A percentile compares a stretch with the other conserved stretches of the same genome.
These are phyloP conservation scores for Neosilurus hyrtlii DNA, from an alignment of 2,797 vertebrate genomes.

Conservation along the genomic window DNA sequence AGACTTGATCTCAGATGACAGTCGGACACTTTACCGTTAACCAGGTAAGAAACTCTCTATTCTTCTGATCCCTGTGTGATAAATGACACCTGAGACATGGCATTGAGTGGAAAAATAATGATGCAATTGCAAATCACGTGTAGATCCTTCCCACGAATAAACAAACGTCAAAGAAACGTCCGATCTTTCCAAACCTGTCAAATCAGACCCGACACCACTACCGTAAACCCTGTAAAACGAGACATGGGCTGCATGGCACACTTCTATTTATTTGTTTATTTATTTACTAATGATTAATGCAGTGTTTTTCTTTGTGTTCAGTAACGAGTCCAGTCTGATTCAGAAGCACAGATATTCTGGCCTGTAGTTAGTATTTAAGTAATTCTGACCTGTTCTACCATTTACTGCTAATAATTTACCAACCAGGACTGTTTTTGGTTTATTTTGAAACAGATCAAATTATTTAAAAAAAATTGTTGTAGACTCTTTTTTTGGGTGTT, in stretches of 20 bases:
- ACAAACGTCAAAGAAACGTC: not conserved
- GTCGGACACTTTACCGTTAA: slow-evolving; percentile 97
- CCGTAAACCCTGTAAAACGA: too few species aligned
- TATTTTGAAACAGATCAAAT: not conserved
- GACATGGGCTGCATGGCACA: not conserved
- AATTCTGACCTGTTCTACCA: too few species aligned
- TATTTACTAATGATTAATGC: not conserved
- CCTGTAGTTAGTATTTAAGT: too few species aligned
- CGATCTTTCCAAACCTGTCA: not conserved
- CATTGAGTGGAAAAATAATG: not conserved
- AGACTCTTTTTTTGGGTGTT: too few species aligned
- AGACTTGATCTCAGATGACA: slow-evolving; percentile 91
- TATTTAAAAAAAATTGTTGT: too few species aligned
- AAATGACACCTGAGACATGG: not conserved
- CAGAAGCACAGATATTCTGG: not conserved
- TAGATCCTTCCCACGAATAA: not conserved
- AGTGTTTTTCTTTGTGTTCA: not conserved
- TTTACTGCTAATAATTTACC: not conserved
- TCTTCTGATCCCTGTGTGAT: not conserved
- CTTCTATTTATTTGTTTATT: not conserved
- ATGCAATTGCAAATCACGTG: not conserved
- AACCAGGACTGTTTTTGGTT: too few species aligned
- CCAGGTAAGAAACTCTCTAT: slow-evolving; percentile 70
- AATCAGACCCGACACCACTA: not conserved
- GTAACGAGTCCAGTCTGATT: not conserved